Percentiles rank a stretch among this genome's conserved stretches.
phyloP scores from a whole-genome alignment of 2,888 invertebrate species.

The Hylaea fasciaria region DNA sequence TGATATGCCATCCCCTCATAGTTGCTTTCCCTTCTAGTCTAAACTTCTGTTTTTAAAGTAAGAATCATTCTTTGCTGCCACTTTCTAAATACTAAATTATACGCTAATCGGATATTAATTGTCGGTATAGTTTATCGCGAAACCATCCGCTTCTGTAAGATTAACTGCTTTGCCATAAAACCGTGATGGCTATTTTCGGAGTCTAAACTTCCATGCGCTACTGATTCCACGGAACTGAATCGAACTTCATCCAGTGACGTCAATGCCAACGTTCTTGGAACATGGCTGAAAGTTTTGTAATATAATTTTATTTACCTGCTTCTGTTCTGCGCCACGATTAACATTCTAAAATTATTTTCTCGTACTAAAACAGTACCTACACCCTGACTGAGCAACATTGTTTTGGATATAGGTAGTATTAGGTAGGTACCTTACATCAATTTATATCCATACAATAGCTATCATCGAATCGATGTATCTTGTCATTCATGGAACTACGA shows the following conservation, averaged over 20 bases:
- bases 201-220: constrained; percentile 53
- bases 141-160: constrained; percentile 10
- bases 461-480: not conserved
- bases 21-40: too few relatives aligned
- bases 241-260: constrained; percentile 67
- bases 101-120: not conserved
- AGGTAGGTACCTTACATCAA: too few relatives aligned
- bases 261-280: constrained; percentile 64
- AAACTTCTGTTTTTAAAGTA: too few relatives aligned
- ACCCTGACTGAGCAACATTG: not conserved
- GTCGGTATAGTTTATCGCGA: constrained; percentile 1
- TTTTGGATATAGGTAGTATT: too few relatives aligned
- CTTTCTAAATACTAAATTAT: not conserved
- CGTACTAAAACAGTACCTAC: not conserved
- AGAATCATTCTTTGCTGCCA: not conserved
- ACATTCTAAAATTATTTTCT: not conserved
- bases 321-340: constrained; percentile 2
- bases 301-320: constrained; percentile 19
- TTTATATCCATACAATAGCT: too few relatives aligned
- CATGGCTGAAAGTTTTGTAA: constrained; percentile 46
- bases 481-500: not conserved
- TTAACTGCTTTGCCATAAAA: constrained; percentile 30
- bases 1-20: too few relatives aligned
- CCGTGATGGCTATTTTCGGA: constrained; percentile 57
- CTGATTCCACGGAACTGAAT: constrained; percentile 64